Evolutionary conservation across 2,113 vertebrate genomes (phyloP).

Genomic region (Hiodon alosoides): DNA sequence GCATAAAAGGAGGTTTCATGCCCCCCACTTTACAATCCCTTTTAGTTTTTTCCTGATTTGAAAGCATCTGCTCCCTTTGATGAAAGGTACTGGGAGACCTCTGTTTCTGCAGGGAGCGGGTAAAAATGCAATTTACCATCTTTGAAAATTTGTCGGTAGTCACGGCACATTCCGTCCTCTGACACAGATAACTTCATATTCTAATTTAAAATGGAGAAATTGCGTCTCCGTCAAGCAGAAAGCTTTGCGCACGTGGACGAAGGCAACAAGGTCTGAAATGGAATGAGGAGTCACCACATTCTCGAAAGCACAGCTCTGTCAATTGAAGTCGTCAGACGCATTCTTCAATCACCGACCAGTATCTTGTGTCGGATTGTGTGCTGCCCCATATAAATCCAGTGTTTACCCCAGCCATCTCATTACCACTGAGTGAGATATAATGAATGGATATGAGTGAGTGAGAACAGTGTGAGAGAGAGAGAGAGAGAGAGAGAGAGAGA

Average conservation of each 20-base stretch:
- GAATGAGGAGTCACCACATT: neutral
- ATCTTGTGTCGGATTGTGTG: neutral
- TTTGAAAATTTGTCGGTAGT: constrained; percentile 42
- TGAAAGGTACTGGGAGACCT: constrained; percentile 31
- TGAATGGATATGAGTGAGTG: too few species aligned
- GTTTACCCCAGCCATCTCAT: neutral
- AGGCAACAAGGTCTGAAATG: constrained; percentile 2
- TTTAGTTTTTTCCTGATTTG: neutral
- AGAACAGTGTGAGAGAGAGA: too few species aligned
- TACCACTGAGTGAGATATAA: too few species aligned
- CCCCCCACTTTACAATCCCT: neutral
- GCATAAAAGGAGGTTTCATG: neutral
- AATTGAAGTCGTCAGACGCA: too few species aligned
- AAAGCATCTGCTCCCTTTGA: constrained; percentile 12
- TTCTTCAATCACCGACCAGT: neutral
- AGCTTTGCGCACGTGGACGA: constrained; percentile 3
- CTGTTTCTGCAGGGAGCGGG: neutral
- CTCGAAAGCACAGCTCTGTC: neutral
- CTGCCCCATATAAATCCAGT: neutral
- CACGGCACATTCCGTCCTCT: constrained; percentile 49
- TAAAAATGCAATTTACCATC: constrained; percentile 45
- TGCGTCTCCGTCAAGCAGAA: constrained; percentile 33
- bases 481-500: too few species aligned
- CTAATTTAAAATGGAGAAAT: constrained; percentile 45
- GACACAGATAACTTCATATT: constrained; percentile 58